Evolutionary conservation across 2,113 vertebrate genomes (phyloP), one percentile per base, ranked within the genome.

Genomic region (Platysternon megacephalum): DNA sequence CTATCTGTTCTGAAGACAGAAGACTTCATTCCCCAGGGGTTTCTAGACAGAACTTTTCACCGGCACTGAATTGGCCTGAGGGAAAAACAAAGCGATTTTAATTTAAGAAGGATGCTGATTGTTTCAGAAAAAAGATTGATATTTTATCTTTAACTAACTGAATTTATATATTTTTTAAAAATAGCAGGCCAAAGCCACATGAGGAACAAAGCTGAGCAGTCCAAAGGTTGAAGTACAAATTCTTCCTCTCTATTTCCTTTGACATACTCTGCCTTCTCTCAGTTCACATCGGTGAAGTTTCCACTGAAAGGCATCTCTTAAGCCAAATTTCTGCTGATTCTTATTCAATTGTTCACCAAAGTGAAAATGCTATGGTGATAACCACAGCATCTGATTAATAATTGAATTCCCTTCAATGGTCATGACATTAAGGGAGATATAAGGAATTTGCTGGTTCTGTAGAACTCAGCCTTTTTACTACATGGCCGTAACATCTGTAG

Each of bases 201-300:
- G 96, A 97, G 85, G 92, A 97, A 96, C 81, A 97, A 95, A 92
- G 90, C 95, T 85, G 87, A 95, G 89, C 95, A 96, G 84, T 95
- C 96, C 96, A 97, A 96, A 97, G 96, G 84, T 93, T 94, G 95
- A 97, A 97, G 96, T 97, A 94, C 97, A 97, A 93, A 97, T 97
- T 97, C 96, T 97, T 94, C 91, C 86, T 94, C 95, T 46, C 5
- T 85, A 84, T 91, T 97, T 95, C 94, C 90, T 96, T 94, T 90
- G 87, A 93, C 74, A 97, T 58, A 95, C n/a, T 95, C 95, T 0
- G 1, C 65, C 87, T 95, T 92, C 89, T 94, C 89, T n/a, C 87
- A 84, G 26, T 85, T 93, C 81, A 91, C 92, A 96, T 87, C 86
- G 92, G 79, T 91, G 89, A 95, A 91, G 65, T 65, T 94, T 92